Evolutionary conservation across 2,797 vertebrate species (phyloP).

Genomic region (Schizopygopsis pylzovi): DNA sequence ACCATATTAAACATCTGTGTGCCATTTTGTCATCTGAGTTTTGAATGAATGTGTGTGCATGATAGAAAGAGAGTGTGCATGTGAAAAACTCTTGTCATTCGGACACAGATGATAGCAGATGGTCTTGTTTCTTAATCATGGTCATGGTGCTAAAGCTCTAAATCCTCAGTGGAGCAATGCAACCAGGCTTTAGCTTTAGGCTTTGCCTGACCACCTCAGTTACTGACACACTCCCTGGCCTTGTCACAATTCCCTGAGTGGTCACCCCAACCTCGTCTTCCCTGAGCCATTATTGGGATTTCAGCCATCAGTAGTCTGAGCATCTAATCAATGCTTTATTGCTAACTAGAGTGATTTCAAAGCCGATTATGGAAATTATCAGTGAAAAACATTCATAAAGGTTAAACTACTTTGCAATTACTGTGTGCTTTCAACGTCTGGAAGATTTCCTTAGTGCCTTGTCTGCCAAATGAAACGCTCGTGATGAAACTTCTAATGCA

Average conservation of each 20-base stretch:
- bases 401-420: conserved; percentile 16
- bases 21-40: not conserved
- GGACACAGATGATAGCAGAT: conserved; percentile 57
- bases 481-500: conserved; percentile 9
- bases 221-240: conserved; percentile 6
- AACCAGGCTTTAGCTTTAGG: conserved; percentile 42
- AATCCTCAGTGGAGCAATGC: conserved; percentile 58
- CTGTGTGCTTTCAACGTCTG: not conserved
- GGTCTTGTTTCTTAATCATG: conserved; percentile 62
- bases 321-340: conserved; percentile 13
- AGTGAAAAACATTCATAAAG: not conserved
- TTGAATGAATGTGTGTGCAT: conserved; percentile 15
- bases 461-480: not conserved
- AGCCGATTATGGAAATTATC: conserved; percentile 2
- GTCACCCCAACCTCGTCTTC: not conserved
- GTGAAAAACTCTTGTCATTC: conserved; percentile 13
- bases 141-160: conserved; percentile 55
- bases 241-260: not conserved
- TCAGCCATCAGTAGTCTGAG: not conserved
- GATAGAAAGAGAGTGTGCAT: conserved; percentile 3
- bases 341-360: not conserved
- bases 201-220: conserved; percentile 6
- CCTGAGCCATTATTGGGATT: not conserved
- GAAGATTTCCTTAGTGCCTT: not conserved
- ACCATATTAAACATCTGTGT: conserved; percentile 10